These are phyloP conservation scores for Lutjanus argentimaculatus DNA, from an alignment of 2,797 vertebrate species.

Conservation along the genomic window DNA sequence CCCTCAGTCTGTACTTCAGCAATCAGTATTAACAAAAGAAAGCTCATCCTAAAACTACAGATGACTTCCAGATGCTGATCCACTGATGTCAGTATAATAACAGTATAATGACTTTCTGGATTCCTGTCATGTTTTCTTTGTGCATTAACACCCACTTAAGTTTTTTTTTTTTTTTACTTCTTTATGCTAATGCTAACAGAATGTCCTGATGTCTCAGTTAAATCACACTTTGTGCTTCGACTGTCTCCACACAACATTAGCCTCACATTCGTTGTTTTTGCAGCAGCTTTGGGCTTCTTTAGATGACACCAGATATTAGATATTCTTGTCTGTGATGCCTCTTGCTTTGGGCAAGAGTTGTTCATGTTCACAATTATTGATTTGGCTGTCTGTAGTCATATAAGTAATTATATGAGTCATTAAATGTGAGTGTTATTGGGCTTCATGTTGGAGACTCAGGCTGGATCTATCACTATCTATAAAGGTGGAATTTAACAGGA, in stretches of 20 bases:
- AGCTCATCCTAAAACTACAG: background rate
- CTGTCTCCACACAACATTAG: slow-evolving; percentile 36
- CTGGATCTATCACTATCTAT: background rate
- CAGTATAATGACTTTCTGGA: background rate
- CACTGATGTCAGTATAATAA: background rate
- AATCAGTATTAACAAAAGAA: background rate
- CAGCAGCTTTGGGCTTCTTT: slow-evolving; percentile 17
- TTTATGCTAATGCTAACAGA: slow-evolving; percentile 2
- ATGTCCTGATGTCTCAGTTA: slow-evolving; percentile 20
- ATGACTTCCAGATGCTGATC: background rate
- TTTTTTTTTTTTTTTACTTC: slow-evolving; percentile 13
- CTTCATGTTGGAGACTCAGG: slow-evolving; percentile 19
- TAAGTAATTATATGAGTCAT: slow-evolving; percentile 46
- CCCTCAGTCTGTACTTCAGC: background rate
- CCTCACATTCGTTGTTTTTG: background rate
- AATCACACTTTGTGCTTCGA: background rate
- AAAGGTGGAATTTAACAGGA: slow-evolving; percentile 17
- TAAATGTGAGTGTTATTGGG: slow-evolving; percentile 38
- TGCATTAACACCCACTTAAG: background rate
- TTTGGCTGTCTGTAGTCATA: slow-evolving; percentile 27
- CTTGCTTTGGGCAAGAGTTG: slow-evolving; percentile 16
- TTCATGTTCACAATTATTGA: slow-evolving; percentile 49
- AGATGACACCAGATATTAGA: slow-evolving; percentile 33
- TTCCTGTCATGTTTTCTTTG: background rate
- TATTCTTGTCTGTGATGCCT: slow-evolving; percentile 23